Evolutionary conservation across 1,140 invertebrate genomes (phyloP).

Genomic region (Bombus waltoni): DNA sequence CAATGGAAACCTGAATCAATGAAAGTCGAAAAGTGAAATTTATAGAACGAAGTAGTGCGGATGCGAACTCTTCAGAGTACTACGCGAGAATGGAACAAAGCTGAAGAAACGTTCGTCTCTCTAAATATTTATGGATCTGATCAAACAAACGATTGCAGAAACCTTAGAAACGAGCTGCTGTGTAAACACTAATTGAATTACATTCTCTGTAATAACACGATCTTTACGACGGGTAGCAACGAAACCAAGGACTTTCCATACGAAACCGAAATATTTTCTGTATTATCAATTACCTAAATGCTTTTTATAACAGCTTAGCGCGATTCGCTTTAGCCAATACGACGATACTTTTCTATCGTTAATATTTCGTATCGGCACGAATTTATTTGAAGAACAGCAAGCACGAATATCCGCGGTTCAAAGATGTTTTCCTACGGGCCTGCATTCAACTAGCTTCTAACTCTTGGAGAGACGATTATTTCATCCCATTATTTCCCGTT

Average conservation of each 20-base stretch:
- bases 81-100: not conserved
- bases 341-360: not conserved
- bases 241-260: not conserved
- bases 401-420: constrained; percentile 22
- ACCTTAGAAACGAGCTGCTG: constrained; percentile 1
- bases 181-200: constrained; percentile 36
- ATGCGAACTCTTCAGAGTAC: not conserved
- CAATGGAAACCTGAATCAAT: not conserved
- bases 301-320: not conserved
- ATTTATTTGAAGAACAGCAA: not conserved
- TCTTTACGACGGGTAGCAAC: not conserved
- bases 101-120: not conserved
- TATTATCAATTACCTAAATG: not conserved
- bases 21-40: not conserved
- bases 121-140: not conserved
- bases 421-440: constrained; percentile 12
- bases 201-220: not conserved
- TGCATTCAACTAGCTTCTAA: constrained; percentile 19
- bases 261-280: not conserved
- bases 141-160: constrained; percentile 22
- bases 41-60: not conserved
- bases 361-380: not conserved
- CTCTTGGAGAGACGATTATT: constrained; percentile 52
- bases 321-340: not conserved
- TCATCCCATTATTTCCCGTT: constrained; percentile 56